Base-by-base conservation (phyloP, 2,888 invertebrate species). In the Tetramorium bicarinatum region DNA sequence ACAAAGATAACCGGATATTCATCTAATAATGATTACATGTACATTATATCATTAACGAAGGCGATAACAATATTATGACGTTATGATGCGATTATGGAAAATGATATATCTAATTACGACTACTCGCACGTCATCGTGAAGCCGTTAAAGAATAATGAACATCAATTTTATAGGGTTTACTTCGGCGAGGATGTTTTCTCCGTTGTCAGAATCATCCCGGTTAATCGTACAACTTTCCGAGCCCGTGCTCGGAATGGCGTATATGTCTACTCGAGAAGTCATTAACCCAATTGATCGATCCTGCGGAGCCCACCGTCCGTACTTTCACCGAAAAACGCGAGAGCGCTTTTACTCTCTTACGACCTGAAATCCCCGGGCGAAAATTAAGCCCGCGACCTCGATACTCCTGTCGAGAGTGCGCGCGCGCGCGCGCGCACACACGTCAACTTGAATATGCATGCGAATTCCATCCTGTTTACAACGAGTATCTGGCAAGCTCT, bases 391-490 rank as follows among this genome's bases (percentile, higher is more conserved):
- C 49, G 47, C 87, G 87, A 84, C 89, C 90, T 90, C 90, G 82
- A 90, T 83, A 84, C 74, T 86, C 84, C 69, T 71, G 86, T 82
- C 87, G 52, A 34, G 29, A 1, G 2, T 15, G 47, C 47, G 29
- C 29, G 2, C 47, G 47, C 47, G 15, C 47, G 47, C 15, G 9
- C 1, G 47, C 47, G 87, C 86, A 86, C 89, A 88, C 88, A n/a
- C 88, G 89, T 83, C 85, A 88, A 71, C 88, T 91, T 93, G 92
- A 93, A 93, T 93, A 92, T 93, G 92, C 91, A 93, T 93, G 92
- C 90, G 89, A 93, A 93, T 93, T 92, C 92, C 91, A 92, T 92
- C 91, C 93, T 93, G 93, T 93, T 93, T 94, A 92, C 92, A 91
- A 91, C 87, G 84, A 87, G 88, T 87, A 91, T 91, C 90, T 90